Percentiles rank a stretch among this genome's conserved stretches.
Conservation (phyloP, 2,888 invertebrate species). For the Apotomis betuletana region DNA sequence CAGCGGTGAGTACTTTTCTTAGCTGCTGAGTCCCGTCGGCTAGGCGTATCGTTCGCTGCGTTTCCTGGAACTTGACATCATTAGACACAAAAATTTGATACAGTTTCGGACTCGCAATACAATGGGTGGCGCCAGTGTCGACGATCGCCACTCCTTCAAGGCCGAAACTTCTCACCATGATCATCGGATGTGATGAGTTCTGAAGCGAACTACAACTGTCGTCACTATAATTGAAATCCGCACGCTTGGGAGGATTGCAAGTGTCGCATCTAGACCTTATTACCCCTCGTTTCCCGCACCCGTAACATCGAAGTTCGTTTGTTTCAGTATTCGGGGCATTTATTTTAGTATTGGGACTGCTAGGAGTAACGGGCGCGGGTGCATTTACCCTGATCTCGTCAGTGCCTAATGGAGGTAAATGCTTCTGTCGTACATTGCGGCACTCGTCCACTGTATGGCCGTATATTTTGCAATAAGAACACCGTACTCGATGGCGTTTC, state of each 20-base stretch:
- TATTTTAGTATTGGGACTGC: too few relatives aligned
- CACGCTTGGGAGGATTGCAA: not conserved
- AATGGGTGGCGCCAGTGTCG: not conserved
- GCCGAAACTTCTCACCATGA: too few relatives aligned
- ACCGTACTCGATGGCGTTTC: conserved; percentile 5
- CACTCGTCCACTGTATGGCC: not conserved
- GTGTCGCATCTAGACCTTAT: not conserved
- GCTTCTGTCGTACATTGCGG: not conserved
- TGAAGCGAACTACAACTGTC: too few relatives aligned
- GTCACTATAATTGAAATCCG: not conserved
- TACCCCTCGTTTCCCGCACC: not conserved
- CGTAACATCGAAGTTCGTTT: not conserved
- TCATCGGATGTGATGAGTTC: not conserved
- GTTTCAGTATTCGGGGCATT: not conserved
- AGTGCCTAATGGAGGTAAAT: not conserved
- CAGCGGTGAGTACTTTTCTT: not conserved
- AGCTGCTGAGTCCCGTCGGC: conserved; percentile 14
- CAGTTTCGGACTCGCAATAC: not conserved
- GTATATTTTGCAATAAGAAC: conserved; percentile 2
- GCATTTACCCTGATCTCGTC: not conserved
- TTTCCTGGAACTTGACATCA: not conserved
- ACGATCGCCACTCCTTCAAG: conserved; percentile 2
- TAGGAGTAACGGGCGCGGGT: not conserved
- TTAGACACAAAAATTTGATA: not conserved
- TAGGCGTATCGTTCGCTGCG: conserved; percentile 1